Evolutionary conservation across 2,113 vertebrate genomes (phyloP).

Genomic region (Spilogale gracilis): DNA sequence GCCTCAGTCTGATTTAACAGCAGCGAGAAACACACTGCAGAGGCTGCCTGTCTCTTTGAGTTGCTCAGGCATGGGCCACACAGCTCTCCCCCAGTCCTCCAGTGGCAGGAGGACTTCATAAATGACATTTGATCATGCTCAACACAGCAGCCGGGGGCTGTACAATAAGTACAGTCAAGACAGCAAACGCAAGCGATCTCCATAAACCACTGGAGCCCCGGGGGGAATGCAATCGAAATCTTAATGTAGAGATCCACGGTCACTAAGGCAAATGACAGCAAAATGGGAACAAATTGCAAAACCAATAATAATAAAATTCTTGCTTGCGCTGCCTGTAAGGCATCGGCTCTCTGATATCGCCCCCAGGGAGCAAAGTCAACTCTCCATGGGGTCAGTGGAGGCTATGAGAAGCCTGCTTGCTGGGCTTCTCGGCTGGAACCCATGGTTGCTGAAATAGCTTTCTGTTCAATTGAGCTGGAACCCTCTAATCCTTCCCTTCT

Average conservation of each 20-base stretch:
- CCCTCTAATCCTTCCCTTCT: slow-evolving; percentile 58
- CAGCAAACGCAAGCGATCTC: slow-evolving; percentile 20
- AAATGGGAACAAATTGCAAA: slow-evolving; percentile 80
- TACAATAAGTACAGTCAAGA: slow-evolving; percentile 3
- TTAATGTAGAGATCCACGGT: slow-evolving; percentile 61
- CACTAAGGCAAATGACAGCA: slow-evolving; percentile 73
- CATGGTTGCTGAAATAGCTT: slow-evolving; percentile 53
- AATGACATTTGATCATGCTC: slow-evolving; percentile 79
- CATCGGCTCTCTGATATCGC: slow-evolving; percentile 22
- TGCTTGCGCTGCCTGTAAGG: slow-evolving; percentile 70
- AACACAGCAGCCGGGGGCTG: slow-evolving; percentile 66
- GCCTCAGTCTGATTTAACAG: neutral
- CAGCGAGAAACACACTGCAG: neutral
- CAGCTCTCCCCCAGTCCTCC: neutral
- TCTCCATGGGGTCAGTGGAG: slow-evolving; percentile 58
- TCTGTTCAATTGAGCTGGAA: slow-evolving; percentile 60
- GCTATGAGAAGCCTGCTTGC: slow-evolving; percentile 57
- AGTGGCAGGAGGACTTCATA: slow-evolving; percentile 55
- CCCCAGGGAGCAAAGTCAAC: slow-evolving; percentile 66
- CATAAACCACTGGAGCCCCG: slow-evolving; percentile 51
- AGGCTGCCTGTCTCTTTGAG: slow-evolving; percentile 47
- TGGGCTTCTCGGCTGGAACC: slow-evolving; percentile 57
- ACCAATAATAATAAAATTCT: slow-evolving; percentile 80
- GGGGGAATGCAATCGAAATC: slow-evolving; percentile 63
- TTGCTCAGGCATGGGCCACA: neutral